Percentiles rank a stretch among this genome's conserved stretches.
These are phyloP conservation scores for Hippocampus guttulatus DNA, from an alignment of 2,113 vertebrate genomes.

Conservation along the genomic window DNA sequence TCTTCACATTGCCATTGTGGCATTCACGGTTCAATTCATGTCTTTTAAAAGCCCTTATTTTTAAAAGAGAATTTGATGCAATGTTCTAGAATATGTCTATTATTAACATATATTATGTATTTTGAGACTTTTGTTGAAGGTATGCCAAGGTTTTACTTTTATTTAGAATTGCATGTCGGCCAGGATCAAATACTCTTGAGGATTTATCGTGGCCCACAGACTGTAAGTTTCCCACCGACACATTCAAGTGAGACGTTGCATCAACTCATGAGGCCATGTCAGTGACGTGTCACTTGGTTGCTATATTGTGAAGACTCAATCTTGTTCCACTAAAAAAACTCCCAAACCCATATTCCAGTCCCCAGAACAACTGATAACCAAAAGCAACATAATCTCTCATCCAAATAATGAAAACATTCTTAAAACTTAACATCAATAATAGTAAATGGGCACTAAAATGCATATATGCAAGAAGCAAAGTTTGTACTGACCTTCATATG, in stretches of 20 bases:
- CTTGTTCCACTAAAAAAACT: not conserved
- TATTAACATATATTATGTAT: not conserved
- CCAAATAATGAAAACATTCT: conserved; percentile 1
- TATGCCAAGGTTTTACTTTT: not conserved
- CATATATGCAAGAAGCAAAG: conserved; percentile 24
- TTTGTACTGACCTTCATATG: conserved; percentile 46
- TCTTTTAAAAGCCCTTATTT: too few relatives aligned
- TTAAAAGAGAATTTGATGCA: too few relatives aligned
- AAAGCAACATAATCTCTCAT: conserved; percentile 5
- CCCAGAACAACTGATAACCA: not conserved
- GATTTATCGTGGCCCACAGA: not conserved
- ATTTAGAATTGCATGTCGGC: not conserved
- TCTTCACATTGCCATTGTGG: not conserved
- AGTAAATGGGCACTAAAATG: not conserved
- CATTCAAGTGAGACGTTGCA: not conserved
- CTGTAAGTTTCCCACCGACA: not conserved
- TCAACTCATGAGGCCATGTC: not conserved
- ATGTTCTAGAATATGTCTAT: too few relatives aligned
- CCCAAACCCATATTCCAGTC: not conserved
- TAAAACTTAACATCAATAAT: conserved; percentile 4
- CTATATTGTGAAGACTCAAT: not conserved
- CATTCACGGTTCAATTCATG: too few relatives aligned
- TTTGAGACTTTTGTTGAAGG: not conserved
- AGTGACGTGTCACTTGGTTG: not conserved
- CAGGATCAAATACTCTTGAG: not conserved